phyloP scores from a whole-genome alignment of 2,797 vertebrate species.

The Australoheros facetus region DNA sequence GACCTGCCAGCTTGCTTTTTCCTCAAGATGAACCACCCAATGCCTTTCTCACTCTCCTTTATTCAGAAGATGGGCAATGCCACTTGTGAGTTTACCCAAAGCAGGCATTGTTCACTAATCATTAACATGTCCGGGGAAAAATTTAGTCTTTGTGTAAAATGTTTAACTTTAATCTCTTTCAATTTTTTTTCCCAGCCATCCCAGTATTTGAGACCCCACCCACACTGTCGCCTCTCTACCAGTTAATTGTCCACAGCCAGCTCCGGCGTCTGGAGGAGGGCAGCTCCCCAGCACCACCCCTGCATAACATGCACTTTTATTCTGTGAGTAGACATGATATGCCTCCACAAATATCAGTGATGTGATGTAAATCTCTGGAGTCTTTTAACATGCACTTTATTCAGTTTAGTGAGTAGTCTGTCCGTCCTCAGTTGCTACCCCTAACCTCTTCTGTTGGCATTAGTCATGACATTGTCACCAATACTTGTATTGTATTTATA shows the following conservation, averaged over 20 bases:
- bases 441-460: background rate
- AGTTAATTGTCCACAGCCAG: constrained; percentile 93
- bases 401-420: background rate
- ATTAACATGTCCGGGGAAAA: background rate
- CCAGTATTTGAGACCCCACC: constrained; percentile 89
- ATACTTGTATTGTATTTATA: background rate
- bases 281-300: constrained; percentile 45
- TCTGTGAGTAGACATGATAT: constrained; percentile 83
- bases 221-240: constrained; percentile 87
- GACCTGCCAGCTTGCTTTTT: constrained; percentile 98
- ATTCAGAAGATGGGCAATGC: constrained; percentile 91
- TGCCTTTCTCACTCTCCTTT: constrained; percentile 94
- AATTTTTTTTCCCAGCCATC: constrained; percentile 80
- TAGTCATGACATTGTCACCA: background rate
- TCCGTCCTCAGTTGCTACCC: background rate
- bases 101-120: background rate
- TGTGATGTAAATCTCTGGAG: background rate
- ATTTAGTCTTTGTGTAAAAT: background rate
- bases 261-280: constrained; percentile 85
- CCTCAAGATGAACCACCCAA: constrained; percentile 92
- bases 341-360: background rate
- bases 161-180: background rate
- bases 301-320: constrained; percentile 93
- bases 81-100: constrained; percentile 81
- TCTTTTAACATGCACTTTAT: background rate